These are phyloP conservation scores for Troides oblongomaculatus DNA, from an alignment of 2,888 invertebrate species.

Conservation along the genomic window DNA sequence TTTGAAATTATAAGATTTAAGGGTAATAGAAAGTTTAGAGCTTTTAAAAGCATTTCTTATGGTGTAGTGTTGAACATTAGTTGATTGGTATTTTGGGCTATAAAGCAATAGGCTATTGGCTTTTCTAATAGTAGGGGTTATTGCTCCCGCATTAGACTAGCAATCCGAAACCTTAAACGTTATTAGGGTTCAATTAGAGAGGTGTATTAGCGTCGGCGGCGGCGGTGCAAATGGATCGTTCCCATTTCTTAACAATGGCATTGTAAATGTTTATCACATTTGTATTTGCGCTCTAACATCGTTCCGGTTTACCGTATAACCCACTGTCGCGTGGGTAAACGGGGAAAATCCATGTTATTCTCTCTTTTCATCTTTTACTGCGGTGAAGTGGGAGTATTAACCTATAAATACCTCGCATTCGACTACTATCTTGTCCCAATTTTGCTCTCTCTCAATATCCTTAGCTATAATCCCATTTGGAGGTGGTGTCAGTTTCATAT, in stretches of 20 bases:
- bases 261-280: slow-evolving; percentile 23
- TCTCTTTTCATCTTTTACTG: background rate
- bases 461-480: no score
- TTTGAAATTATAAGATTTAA: background rate
- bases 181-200: slow-evolving; percentile 52
- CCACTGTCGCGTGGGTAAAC: slow-evolving; percentile 2
- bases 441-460: no score
- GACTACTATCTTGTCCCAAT: background rate
- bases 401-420: background rate
- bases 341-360: background rate
- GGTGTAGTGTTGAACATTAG: background rate
- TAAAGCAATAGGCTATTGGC: background rate
- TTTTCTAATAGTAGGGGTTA: background rate
- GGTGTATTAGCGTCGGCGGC: slow-evolving; percentile 12
- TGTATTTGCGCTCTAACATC: slow-evolving; percentile 23
- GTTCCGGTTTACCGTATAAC: slow-evolving; percentile 18
- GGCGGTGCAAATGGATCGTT: slow-evolving; percentile 23
- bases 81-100: background rate
- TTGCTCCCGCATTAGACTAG: background rate
- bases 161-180: slow-evolving; percentile 41
- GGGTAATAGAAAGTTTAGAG: background rate
- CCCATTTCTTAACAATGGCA: slow-evolving; percentile 29
- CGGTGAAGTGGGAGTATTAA: background rate
- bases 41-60: background rate
- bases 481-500: no score